These are phyloP conservation scores for Metopia argyrocephala DNA, from an alignment of 2,888 invertebrate species.

Conservation along the genomic window DNA sequence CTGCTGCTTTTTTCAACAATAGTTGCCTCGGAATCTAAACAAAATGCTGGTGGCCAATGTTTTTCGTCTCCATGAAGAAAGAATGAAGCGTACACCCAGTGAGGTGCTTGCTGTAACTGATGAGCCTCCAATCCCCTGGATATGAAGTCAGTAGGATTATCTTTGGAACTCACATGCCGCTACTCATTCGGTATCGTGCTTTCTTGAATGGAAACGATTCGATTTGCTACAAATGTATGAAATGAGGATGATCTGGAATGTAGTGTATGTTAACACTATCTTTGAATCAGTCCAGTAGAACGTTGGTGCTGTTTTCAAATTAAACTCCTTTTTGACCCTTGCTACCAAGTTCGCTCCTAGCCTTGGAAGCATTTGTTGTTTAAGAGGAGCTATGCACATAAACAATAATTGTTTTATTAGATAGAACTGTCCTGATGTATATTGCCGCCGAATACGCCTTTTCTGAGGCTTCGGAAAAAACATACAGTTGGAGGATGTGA, in stretches of 20 bases:
- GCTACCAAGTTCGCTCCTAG: neutral
- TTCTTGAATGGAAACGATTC: neutral
- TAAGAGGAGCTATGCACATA: conserved; percentile 1
- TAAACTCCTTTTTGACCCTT: neutral
- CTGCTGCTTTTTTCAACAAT: neutral
- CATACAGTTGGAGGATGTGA: neutral
- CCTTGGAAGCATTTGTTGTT: neutral
- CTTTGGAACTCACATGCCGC: neutral
- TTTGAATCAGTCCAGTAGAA: conserved; percentile 2
- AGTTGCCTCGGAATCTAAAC: neutral
- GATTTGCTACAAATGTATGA: neutral
- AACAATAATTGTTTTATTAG: neutral
- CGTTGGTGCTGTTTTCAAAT: neutral
- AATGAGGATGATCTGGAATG: neutral
- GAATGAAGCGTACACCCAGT: neutral
- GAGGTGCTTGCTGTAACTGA: neutral
- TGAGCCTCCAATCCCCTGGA: neutral
- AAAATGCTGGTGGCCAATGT: neutral
- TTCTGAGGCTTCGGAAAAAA: conserved; percentile 1
- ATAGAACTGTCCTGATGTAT: neutral
- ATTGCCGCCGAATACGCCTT: neutral
- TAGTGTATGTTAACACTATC: neutral
- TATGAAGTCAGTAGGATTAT: neutral
- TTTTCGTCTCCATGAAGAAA: neutral
- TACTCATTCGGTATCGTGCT: neutral